Evolutionary conservation across 2,797 vertebrate species (phyloP).

Genomic region (Rallus crepitans): DNA sequence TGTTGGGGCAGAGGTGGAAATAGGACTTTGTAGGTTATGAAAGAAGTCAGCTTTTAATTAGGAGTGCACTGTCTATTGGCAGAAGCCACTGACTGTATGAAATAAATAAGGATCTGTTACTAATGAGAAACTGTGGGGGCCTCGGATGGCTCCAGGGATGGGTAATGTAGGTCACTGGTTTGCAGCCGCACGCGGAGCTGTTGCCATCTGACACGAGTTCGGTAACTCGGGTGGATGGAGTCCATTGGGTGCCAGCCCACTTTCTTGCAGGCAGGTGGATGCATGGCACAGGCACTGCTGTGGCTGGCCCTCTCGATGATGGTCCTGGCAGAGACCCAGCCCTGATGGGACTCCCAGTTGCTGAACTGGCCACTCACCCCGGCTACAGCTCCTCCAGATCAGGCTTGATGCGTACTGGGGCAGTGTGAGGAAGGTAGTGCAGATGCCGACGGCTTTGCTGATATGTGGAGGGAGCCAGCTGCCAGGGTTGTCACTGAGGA

Average conservation of each 20-base stretch:
- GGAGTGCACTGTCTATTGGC: conserved; percentile 17
- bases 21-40: conserved; percentile 54
- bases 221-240: not conserved
- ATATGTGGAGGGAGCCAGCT: not conserved
- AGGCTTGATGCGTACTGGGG: rapidly evolving
- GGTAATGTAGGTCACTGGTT: conserved; percentile 49
- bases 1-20: conserved; percentile 59
- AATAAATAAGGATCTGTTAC: conserved; percentile 64
- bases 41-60: conserved; percentile 67
- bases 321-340: not conserved
- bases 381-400: not conserved
- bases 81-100: conserved; percentile 27
- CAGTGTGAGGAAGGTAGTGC: not conserved
- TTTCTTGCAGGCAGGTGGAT: not conserved
- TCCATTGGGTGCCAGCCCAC: not conserved
- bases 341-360: not conserved
- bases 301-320: not conserved
- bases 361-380: not conserved
- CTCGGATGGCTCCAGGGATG: conserved; percentile 24
- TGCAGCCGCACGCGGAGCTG: not conserved
- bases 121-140: conserved; percentile 57
- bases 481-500: not conserved
- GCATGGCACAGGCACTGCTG: not conserved
- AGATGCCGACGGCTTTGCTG: not conserved
- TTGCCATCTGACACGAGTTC: not conserved